Evolutionary conservation across 2,797 vertebrate species (phyloP).

Genomic region (Syngnathus rostellatus): DNA sequence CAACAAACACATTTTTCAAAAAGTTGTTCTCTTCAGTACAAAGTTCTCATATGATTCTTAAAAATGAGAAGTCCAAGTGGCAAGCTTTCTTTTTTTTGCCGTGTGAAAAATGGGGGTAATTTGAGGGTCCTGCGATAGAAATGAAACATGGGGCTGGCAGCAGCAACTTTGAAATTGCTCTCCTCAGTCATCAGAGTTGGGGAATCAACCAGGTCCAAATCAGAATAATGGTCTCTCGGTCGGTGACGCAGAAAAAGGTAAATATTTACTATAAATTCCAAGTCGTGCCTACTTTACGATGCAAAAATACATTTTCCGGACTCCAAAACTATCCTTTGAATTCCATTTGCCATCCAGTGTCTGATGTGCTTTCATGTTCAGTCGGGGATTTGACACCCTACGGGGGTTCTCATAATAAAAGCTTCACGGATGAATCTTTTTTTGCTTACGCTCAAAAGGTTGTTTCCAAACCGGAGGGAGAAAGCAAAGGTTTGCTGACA

Average conservation of each 20-base stretch:
- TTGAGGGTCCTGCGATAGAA: slow-evolving; percentile 24
- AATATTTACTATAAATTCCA: slow-evolving; percentile 8
- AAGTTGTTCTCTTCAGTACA: slow-evolving; percentile 43
- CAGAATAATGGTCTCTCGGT: slow-evolving; percentile 11
- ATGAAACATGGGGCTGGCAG: slow-evolving; percentile 21
- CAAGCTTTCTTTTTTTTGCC: slow-evolving; percentile 20
- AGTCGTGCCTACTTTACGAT: slow-evolving; percentile 22
- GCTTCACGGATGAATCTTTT: slow-evolving; percentile 15
- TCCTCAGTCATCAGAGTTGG: slow-evolving; percentile 26
- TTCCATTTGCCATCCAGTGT: slow-evolving; percentile 28
- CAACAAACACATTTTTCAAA: slow-evolving; percentile 60
- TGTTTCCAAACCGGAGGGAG: slow-evolving; percentile 19
- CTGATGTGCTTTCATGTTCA: slow-evolving; percentile 44
- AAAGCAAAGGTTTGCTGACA: slow-evolving; percentile 39
- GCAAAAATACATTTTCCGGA: slow-evolving; percentile 57
- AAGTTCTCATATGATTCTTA: slow-evolving; percentile 47
- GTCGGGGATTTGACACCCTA: slow-evolving; percentile 7
- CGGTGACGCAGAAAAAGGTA: slow-evolving; percentile 11
- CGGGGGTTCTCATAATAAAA: slow-evolving; percentile 25
- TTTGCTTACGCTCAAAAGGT: slow-evolving; percentile 10
- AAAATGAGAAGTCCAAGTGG: slow-evolving; percentile 48
- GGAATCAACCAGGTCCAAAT: slow-evolving; percentile 29
- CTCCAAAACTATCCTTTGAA: slow-evolving; percentile 37
- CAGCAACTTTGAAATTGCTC: slow-evolving; percentile 17
- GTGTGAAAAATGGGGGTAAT: slow-evolving; percentile 24